Evolutionary conservation across 2,797 vertebrate species (phyloP), one percentile per base, ranked within the genome.

Genomic region (Megalops cyprinoides): DNA sequence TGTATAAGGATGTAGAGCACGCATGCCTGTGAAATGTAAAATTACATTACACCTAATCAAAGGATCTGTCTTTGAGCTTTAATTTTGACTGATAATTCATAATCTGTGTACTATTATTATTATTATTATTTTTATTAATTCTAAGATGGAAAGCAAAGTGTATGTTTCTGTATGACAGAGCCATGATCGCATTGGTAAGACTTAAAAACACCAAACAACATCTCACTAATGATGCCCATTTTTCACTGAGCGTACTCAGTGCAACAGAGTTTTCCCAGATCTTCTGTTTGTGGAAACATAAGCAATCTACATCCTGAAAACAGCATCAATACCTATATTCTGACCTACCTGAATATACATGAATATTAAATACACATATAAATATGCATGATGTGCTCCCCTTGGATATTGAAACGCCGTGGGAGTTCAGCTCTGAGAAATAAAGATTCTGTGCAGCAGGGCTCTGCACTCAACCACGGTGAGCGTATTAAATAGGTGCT

Each of bases 361-460:
- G 14, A 34, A 65, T 65, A 65, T 34, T 65, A 37, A 53, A 53
- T 14, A 84, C 79, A 82, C 86, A 84, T 77, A 83, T 82, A 78
- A 28, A 14, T 31, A 58, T 25, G n/a, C 23, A 82, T 83, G 84
- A 87, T 85, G 84, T 87, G 85, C 84, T 86, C 84, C 87, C 85
- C 85, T 85, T 82, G 88, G 85, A 88, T 85, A 84, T 86, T 83
- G 86, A 84, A 76, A 18, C 75, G 74, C 84, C 79, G 84, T 85
- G 85, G 85, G 87, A 81, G 86, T 82, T 84, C 77, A 82, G 85
- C 77, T 84, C 51, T 81, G 86, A 84, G 86, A 85, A 89, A 88
- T 84, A 84, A 81, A 86, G 88, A 87, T 28, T 10, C 14, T 9
- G 1, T 7, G 14, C 58, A 9, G 28, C 1, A 28, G 25, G 58